These are phyloP conservation scores for Mesorhabditis belari DNA, from an alignment of 2,888 invertebrate genomes.

Conservation along the genomic window DNA sequence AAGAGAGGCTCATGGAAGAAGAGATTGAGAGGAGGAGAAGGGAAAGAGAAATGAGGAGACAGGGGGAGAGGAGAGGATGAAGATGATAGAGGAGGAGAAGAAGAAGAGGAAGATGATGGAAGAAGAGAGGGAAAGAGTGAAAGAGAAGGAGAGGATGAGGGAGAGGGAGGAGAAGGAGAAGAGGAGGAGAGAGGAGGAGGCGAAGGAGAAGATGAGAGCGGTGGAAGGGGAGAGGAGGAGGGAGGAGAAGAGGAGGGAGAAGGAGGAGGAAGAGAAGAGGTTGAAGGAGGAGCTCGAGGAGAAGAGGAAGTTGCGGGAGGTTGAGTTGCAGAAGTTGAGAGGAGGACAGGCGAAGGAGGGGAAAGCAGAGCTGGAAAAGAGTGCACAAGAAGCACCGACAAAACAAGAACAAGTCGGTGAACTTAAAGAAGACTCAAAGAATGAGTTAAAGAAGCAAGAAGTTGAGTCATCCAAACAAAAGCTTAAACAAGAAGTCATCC, in stretches of 20 bases:
- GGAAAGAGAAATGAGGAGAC: neutral
- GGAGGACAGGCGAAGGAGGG: neutral
- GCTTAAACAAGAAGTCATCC: too few species aligned
- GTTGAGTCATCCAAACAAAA: too few species aligned
- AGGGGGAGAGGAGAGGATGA: neutral
- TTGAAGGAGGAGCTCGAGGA: constrained; percentile 1
- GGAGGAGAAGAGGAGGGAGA: constrained; percentile 1
- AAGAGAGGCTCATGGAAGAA: neutral
- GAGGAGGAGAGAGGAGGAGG: neutral
- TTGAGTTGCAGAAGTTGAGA: neutral
- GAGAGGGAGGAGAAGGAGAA: neutral
- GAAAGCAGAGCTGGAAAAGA: too few species aligned
- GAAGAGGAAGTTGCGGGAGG: neutral
- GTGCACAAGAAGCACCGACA: neutral
- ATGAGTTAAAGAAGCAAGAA: too few species aligned
- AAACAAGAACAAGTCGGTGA: neutral
- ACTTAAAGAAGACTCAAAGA: too few species aligned
- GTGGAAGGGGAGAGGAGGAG: neutral
- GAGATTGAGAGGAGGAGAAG: neutral
- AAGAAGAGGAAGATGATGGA: neutral
- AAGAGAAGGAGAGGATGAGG: neutral
- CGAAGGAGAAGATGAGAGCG: neutral
- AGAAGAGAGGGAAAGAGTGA: neutral
- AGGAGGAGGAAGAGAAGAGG: constrained; percentile 1
- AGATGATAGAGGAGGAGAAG: neutral